phyloP scores from a whole-genome alignment of 2,797 vertebrate genomes.

The Aldrovandia affinis region DNA sequence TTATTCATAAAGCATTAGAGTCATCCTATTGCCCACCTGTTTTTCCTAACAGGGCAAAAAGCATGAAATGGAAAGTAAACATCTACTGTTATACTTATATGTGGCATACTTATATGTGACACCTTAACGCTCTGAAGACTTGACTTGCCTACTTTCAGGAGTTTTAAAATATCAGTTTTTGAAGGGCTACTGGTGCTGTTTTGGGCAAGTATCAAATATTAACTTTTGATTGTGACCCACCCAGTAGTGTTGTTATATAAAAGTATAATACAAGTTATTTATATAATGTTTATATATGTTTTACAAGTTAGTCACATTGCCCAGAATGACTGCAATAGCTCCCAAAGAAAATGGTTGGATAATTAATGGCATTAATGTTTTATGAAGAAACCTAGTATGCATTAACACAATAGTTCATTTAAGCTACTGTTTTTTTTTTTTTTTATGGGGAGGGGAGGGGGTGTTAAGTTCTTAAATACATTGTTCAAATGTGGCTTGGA shows the following conservation, averaged over 20 bases:
- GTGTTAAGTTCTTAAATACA: neutral
- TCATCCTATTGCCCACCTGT: neutral
- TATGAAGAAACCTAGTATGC: neutral
- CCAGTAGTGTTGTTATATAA: neutral
- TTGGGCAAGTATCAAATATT: neutral
- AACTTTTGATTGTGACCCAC: neutral
- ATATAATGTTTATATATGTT: neutral
- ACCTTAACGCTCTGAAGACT: neutral
- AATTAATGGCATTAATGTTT: slow-evolving; percentile 12
- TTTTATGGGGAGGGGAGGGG: neutral
- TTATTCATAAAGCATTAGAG: slow-evolving; percentile 11
- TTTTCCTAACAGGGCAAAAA: neutral
- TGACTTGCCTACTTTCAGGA: neutral
- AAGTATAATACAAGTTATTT: neutral
- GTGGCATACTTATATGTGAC: neutral
- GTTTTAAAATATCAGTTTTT: neutral
- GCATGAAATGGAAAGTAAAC: neutral
- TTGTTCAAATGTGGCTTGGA: slow-evolving; percentile 6
- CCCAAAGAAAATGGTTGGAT: neutral
- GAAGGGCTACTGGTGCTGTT: neutral
- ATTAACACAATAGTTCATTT: slow-evolving; percentile 21
- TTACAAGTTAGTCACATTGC: neutral
- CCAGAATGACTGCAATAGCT: slow-evolving; percentile 1
- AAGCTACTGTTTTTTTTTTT: slow-evolving; percentile 26
- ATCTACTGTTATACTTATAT: neutral